Conservation (phyloP, 2,888 invertebrate genomes). For the Meteorus cinctellus region DNA sequence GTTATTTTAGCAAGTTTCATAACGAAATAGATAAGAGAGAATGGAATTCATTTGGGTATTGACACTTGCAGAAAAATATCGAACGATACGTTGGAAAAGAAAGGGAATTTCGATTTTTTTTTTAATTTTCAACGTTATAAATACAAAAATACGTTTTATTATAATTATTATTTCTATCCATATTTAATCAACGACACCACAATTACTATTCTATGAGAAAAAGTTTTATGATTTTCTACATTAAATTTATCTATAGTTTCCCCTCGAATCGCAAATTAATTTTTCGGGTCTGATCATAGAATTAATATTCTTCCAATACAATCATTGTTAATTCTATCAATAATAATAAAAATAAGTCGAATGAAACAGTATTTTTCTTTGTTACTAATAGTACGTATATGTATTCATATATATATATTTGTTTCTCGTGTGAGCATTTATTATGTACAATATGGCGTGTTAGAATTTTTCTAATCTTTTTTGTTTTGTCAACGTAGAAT, state of each 20-base stretch:
- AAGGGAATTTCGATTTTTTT: conserved; percentile 32
- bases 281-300: background rate
- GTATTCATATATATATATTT: conserved; percentile 18
- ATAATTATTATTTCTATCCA: conserved; percentile 60
- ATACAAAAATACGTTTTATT: conserved; percentile 68
- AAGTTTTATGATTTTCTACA: conserved; percentile 11
- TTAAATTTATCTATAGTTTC: background rate
- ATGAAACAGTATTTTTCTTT: conserved; percentile 40
- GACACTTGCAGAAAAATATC: no score
- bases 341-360: background rate
- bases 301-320: background rate
- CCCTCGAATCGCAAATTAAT: background rate
- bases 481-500: background rate
- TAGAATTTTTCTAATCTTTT: background rate
- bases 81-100: no score
- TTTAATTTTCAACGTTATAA: conserved; percentile 54
- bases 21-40: no score
- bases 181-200: conserved; percentile 51
- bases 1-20: no score
- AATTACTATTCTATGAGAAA: conserved; percentile 43
- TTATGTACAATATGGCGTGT: conserved; percentile 4
- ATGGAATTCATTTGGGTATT: no score
- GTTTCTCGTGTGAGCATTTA: background rate
- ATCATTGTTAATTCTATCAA: background rate
- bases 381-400: conserved; percentile 37